Evolutionary conservation across 1,140 invertebrate species (phyloP).

Genomic region (Drosophila elegans): DNA sequence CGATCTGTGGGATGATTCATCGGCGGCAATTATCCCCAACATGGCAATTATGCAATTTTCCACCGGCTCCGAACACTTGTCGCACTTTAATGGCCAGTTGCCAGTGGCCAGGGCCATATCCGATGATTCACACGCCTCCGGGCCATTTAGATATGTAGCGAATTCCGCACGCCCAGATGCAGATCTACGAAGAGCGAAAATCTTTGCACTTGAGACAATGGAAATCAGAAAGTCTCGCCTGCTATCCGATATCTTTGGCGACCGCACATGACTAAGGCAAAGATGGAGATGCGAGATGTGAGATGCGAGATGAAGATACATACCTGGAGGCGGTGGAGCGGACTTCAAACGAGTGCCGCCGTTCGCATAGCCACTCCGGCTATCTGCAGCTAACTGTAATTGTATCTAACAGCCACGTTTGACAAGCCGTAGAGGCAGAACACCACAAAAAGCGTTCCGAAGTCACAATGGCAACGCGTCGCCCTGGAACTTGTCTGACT

Average conservation of each 20-base stretch:
- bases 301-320: conserved; percentile 64
- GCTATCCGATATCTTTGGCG: conserved; percentile 50
- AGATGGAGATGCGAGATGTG: conserved; percentile 51
- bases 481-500: conserved; percentile 75
- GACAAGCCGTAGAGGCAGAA: conserved; percentile 48
- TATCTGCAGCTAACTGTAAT: conserved; percentile 76
- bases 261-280: conserved; percentile 62
- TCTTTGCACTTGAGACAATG: conserved; percentile 65
- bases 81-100: conserved; percentile 61
- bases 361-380: conserved; percentile 17
- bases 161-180: conserved; percentile 32
- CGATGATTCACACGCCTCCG: conserved; percentile 63
- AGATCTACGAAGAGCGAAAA: conserved; percentile 26
- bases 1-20: conserved; percentile 52
- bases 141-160: conserved; percentile 24
- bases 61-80: conserved; percentile 64
- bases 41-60: conserved; percentile 74
- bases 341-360: conserved; percentile 51
- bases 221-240: conserved; percentile 47
- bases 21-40: conserved; percentile 37
- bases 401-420: conserved; percentile 79
- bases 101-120: conserved; percentile 31
- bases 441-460: conserved; percentile 3
- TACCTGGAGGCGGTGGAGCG: conserved; percentile 60
- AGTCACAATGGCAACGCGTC: conserved; percentile 62